Conservation (phyloP, 2,797 vertebrate genomes). For the Aselliscus stoliczkanus region DNA sequence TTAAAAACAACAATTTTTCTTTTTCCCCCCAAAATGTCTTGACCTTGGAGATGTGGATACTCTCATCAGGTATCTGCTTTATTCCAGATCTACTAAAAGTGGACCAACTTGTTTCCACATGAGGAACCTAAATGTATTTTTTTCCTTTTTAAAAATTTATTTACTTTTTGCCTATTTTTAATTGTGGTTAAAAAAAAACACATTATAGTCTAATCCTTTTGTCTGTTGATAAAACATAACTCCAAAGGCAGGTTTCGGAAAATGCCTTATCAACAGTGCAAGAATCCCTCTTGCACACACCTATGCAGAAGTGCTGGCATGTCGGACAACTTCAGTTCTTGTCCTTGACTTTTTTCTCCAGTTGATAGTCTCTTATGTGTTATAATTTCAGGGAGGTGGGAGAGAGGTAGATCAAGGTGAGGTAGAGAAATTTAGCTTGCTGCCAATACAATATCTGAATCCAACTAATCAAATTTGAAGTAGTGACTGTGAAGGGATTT, state of each 20-base stretch:
- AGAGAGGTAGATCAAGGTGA: neutral
- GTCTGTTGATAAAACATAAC: neutral
- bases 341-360: neutral
- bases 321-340: fast-evolving
- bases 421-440: neutral
- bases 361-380: neutral
- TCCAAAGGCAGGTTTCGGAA: neutral
- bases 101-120: neutral
- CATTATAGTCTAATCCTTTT: neutral
- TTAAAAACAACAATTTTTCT: neutral
- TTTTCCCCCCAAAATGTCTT: neutral
- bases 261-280: neutral
- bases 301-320: neutral
- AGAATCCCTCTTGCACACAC: neutral
- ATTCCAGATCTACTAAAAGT: neutral
- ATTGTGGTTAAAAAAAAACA: neutral
- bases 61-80: neutral
- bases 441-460: neutral
- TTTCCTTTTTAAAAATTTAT: neutral
- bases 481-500: neutral
- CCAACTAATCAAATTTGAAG: neutral
- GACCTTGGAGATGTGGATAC: neutral
- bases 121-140: neutral
- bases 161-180: neutral
- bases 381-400: neutral